Evolutionary conservation across 92 coral and sea anemone genomes (phyloP).

Genomic region (Palythoa grandiflora): DNA sequence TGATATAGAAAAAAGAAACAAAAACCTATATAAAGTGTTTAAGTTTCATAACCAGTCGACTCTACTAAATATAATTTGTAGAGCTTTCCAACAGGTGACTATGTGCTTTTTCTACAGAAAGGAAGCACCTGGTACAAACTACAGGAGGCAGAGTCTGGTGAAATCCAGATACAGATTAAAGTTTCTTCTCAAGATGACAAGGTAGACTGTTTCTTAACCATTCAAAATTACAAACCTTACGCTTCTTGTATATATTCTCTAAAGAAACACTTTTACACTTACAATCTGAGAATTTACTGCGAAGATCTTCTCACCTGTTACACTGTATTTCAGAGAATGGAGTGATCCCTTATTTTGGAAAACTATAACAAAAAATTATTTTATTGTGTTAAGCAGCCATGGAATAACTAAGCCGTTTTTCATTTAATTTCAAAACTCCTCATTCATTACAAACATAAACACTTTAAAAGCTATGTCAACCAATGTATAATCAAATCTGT

Average conservation of each 20-base stretch:
- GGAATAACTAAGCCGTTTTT: too few relatives aligned
- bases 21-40: too few relatives aligned
- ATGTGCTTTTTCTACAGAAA: conserved; percentile 50
- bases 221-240: too few relatives aligned
- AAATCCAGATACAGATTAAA: conserved; percentile 82
- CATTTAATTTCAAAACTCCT: neutral
- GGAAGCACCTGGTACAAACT: conserved; percentile 81
- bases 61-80: neutral
- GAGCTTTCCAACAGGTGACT: neutral
- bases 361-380: neutral
- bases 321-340: too few relatives aligned
- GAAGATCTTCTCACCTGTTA: too few relatives aligned
- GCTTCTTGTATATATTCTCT: too few relatives aligned
- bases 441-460: neutral
- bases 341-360: too few relatives aligned
- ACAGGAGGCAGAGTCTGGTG: conserved; percentile 86
- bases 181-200: conserved; percentile 76
- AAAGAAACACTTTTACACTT: too few relatives aligned
- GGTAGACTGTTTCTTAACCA: conserved; percentile 39
- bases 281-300: too few relatives aligned
- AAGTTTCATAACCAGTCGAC: too few relatives aligned
- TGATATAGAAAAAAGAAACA: too few relatives aligned
- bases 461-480: neutral
- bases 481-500: neutral
- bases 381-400: too few relatives aligned